A percentile compares a stretch with the other conserved stretches of the same genome.
phyloP scores from a whole-genome alignment of 1,140 invertebrate genomes.

The Scaptomyza montana region DNA sequence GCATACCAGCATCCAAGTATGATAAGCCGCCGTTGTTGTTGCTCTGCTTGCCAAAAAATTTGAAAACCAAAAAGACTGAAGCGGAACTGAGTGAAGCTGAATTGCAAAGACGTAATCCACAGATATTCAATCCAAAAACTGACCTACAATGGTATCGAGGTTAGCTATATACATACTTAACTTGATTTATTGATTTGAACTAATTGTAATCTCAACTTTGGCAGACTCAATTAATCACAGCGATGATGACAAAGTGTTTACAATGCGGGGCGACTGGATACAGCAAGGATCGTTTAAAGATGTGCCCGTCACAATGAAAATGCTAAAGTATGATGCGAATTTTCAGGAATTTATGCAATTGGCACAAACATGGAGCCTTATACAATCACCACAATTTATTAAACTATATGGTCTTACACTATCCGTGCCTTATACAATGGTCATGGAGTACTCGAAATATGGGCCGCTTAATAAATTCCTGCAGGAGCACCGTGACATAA shows the following conservation, averaged over 20 bases:
- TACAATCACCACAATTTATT: slow-evolving; percentile 90
- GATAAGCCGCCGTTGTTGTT: slow-evolving; percentile 89
- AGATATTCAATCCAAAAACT: slow-evolving; percentile 84
- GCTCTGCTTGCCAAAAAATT: slow-evolving; percentile 86
- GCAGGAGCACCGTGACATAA: slow-evolving; percentile 84
- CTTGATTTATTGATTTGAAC: not conserved
- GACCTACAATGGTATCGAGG: slow-evolving; percentile 88
- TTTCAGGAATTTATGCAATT: slow-evolving; percentile 90
- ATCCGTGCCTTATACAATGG: slow-evolving; percentile 89
- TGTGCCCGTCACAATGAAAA: slow-evolving; percentile 90
- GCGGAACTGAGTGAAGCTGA: slow-evolving; percentile 69
- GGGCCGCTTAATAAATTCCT: slow-evolving; percentile 92
- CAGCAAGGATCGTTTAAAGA: slow-evolving; percentile 87
- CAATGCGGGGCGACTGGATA: slow-evolving; percentile 88
- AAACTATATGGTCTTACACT: slow-evolving; percentile 91
- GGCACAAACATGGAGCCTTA: slow-evolving; percentile 89
- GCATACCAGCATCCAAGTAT: slow-evolving; percentile 93
- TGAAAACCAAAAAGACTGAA: slow-evolving; percentile 82
- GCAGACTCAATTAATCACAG: slow-evolving; percentile 86
- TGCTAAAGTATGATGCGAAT: slow-evolving; percentile 87
- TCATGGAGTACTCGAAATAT: slow-evolving; percentile 91
- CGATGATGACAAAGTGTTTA: slow-evolving; percentile 86
- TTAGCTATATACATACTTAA: slow-evolving; percentile 63
- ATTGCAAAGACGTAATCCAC: slow-evolving; percentile 64
- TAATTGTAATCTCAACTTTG: not conserved